Evolutionary conservation across 2,888 invertebrate species (phyloP).

Genomic region (Drosophila borealis): DNA sequence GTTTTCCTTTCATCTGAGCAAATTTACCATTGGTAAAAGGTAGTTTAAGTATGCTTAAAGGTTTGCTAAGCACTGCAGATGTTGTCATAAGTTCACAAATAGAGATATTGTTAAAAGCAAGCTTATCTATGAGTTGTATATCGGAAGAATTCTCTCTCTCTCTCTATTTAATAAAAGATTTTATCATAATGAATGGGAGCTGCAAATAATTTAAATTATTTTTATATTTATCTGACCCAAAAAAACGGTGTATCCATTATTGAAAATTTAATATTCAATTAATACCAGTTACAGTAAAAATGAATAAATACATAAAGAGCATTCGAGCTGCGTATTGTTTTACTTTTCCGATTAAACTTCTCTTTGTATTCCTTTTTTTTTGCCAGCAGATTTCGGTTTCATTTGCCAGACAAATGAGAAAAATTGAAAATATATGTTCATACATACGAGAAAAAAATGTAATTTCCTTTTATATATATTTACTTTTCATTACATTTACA

Average conservation of each 20-base stretch:
- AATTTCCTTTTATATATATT: slow-evolving; percentile 49
- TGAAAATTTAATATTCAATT: no score
- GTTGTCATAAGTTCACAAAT: no score
- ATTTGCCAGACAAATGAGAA: slow-evolving; percentile 49
- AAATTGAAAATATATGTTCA: slow-evolving; percentile 31
- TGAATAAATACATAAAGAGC: slow-evolving; percentile 13
- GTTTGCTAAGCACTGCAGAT: background rate
- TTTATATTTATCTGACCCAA: no score
- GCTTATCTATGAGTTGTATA: no score
- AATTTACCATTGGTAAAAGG: slow-evolving; percentile 14
- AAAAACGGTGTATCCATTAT: no score
- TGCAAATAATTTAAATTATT: no score
- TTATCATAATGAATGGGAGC: no score
- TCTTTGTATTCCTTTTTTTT: slow-evolving; percentile 14
- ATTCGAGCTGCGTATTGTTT: background rate
- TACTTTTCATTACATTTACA: slow-evolving; percentile 57
- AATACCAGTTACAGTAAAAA: no score
- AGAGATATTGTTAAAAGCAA: no score
- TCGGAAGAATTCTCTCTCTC: no score
- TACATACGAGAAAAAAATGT: slow-evolving; percentile 10
- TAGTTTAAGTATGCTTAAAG: slow-evolving; percentile 4
- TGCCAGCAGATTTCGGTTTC: slow-evolving; percentile 43
- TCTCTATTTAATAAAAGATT: no score
- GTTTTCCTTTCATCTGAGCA: slow-evolving; percentile 18
- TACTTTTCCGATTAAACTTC: slow-evolving; percentile 1